Conservation (phyloP, 1,140 invertebrate species). For the Drosophila sproati region DNA sequence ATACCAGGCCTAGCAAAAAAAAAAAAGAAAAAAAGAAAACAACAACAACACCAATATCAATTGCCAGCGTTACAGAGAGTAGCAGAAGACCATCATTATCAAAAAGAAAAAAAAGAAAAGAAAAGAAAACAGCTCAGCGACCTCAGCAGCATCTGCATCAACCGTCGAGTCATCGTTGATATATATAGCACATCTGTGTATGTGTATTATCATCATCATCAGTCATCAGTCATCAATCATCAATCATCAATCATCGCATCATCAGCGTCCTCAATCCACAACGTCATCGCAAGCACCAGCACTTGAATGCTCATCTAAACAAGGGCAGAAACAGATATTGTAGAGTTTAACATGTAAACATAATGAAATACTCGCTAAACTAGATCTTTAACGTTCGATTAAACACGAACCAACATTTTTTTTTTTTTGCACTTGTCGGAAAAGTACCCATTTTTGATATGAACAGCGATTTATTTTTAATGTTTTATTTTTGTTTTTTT, state of each 20-base stretch:
- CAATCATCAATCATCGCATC: conserved; percentile 33
- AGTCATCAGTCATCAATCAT: conserved; percentile 32
- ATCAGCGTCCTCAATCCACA: conserved; percentile 27
- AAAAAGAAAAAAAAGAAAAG: not conserved
- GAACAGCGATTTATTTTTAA: too few relatives aligned
- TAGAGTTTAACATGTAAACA: conserved; percentile 1
- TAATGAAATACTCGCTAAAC: not conserved
- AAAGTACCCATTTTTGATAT: not conserved
- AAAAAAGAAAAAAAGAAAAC: not conserved
- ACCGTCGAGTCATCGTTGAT: conserved; percentile 1
- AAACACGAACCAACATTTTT: too few relatives aligned
- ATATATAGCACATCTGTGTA: not conserved
- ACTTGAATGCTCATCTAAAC: conserved; percentile 31
- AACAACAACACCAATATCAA: conserved; percentile 10
- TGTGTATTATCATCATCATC: not conserved
- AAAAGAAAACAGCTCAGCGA: conserved; percentile 5
- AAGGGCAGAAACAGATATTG: not conserved
- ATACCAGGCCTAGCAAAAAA: too few relatives aligned
- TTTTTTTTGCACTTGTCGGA: not conserved
- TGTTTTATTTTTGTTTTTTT: too few relatives aligned
- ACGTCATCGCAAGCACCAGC: conserved; percentile 28
- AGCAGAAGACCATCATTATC: conserved; percentile 18
- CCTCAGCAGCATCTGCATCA: conserved; percentile 3
- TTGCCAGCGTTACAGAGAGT: not conserved
- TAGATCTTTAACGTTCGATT: too few relatives aligned